Percentiles rank a stretch among this genome's conserved stretches.
Conservation (phyloP, 2,888 invertebrate genomes). For the Troides helena region DNA sequence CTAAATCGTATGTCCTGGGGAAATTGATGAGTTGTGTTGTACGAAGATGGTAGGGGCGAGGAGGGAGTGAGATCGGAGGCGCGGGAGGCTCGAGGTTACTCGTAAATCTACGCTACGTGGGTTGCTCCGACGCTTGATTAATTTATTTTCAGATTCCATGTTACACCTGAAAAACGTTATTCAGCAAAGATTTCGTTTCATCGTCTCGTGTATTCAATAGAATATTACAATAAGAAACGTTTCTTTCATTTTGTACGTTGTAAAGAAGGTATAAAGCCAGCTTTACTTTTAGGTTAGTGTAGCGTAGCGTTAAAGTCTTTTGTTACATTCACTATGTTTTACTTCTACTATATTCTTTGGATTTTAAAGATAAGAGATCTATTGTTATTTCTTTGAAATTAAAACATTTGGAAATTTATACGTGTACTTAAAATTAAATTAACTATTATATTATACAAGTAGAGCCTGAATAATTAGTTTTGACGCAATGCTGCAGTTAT, state of each 20-base stretch:
- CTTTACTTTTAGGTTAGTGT: neutral
- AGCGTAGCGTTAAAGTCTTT: neutral
- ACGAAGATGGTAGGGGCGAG: conserved; percentile 35
- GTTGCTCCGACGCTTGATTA: conserved; percentile 61
- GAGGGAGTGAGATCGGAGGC: conserved; percentile 32
- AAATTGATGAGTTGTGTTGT: conserved; percentile 75
- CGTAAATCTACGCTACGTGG: conserved; percentile 68
- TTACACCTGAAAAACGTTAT: conserved; percentile 58
- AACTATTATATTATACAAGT: too few species aligned
- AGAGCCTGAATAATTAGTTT: neutral
- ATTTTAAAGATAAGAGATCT: too few species aligned
- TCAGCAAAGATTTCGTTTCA: conserved; percentile 39
- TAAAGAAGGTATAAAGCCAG: neutral
- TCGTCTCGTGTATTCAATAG: conserved; percentile 5
- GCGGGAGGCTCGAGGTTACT: conserved; percentile 43
- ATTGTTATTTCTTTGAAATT: too few species aligned
- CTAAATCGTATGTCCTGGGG: conserved; percentile 65
- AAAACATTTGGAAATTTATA: too few species aligned
- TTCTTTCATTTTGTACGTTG: conserved; percentile 43
- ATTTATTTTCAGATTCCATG: conserved; percentile 65
- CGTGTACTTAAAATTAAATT: too few species aligned
- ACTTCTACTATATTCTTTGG: too few species aligned
- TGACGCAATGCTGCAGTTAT: too few species aligned
- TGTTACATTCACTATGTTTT: neutral
- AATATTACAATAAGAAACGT: conserved; percentile 35